Evolutionary conservation across 2,113 vertebrate genomes (phyloP), one percentile per base, ranked within the genome.

Genomic region (Tachysurus vachellii): DNA sequence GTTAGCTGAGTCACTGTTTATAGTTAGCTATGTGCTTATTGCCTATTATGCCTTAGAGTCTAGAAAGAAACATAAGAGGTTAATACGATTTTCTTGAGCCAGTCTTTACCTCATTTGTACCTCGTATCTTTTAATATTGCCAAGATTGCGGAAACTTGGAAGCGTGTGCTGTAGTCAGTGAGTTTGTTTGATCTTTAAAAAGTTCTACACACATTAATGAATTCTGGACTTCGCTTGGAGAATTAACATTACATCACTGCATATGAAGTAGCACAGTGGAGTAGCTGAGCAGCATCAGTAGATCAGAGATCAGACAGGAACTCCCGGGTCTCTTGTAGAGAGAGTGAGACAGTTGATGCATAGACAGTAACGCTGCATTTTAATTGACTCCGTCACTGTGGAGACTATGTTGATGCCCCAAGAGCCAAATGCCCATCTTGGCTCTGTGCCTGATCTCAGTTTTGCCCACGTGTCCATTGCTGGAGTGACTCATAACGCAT

Each of bases 241-340:
- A 80, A 85, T 70, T 85, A 79, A 21, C 57, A 70, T 77, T 28
- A 73, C 59, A 53, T 82, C 68, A 73, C 50, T 85, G 82, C 17
- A 54, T 80, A 84, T 81, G 61, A 82, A 89, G 68, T 76, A 31
- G 89, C 86, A 86, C 87, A 73, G 85, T 89, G 85, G 86, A 88
- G 89, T 87, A 71, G 61, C 71, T 91, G 91, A 91, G 89, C 86
- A 91, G 91, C 89, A 62, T 88, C 82, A 80, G 56, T 81, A 84
- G 86, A 90, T 87, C 28, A 93, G 89, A 93, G 92, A 90, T 94
- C 93, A 93, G 88, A 85, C 88, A 87, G 89, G 84, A 91, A 86
- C 89, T 85, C 89, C 86, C 88, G 42, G 70, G 85, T 88, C 89
- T 90, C 91, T 88, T 73, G 62, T 50, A 87, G 87, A 84, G 86